A percentile compares a stretch with the other conserved stretches of the same genome.
phyloP scores from a whole-genome alignment of 2,797 vertebrate genomes.

The Oophaga sylvatica region DNA sequence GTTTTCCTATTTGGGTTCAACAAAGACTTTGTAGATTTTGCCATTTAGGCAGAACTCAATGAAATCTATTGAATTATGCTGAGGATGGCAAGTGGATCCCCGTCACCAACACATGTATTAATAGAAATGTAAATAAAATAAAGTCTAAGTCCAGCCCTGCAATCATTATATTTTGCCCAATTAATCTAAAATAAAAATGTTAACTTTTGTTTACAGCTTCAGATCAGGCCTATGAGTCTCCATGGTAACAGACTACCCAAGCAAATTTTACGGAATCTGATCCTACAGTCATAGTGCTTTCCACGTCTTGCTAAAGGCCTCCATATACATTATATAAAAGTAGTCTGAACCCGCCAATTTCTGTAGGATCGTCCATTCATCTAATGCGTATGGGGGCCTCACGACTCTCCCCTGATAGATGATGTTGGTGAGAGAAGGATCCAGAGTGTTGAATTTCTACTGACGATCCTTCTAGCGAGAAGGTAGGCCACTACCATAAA shows the following conservation, averaged over 20 bases:
- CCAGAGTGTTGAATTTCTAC: too few relatives aligned
- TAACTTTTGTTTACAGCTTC: neutral
- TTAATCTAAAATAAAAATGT: neutral
- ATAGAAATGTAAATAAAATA: neutral
- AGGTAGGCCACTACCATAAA: too few relatives aligned
- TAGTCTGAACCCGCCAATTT: neutral
- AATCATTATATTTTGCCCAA: neutral
- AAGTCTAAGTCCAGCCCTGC: neutral
- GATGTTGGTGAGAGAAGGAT: too few relatives aligned
- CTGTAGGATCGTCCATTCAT: too few relatives aligned
- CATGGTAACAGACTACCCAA: neutral
- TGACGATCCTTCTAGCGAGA: too few relatives aligned
- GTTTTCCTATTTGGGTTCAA: conserved; percentile 78
- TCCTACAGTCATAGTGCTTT: neutral
- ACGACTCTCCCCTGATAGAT: too few relatives aligned
- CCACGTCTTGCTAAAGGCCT: neutral
- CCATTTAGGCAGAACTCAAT: conserved; percentile 65
- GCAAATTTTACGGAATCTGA: neutral
- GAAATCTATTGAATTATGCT: conserved; percentile 52
- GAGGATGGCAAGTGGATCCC: neutral
- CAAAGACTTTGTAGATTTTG: conserved; percentile 69
- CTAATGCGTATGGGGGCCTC: too few relatives aligned
- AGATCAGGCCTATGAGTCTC: neutral
- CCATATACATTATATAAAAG: too few relatives aligned
- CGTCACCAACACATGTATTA: neutral